phyloP scores from a whole-genome alignment of 2,797 vertebrate genomes.

The Betta splendens region DNA sequence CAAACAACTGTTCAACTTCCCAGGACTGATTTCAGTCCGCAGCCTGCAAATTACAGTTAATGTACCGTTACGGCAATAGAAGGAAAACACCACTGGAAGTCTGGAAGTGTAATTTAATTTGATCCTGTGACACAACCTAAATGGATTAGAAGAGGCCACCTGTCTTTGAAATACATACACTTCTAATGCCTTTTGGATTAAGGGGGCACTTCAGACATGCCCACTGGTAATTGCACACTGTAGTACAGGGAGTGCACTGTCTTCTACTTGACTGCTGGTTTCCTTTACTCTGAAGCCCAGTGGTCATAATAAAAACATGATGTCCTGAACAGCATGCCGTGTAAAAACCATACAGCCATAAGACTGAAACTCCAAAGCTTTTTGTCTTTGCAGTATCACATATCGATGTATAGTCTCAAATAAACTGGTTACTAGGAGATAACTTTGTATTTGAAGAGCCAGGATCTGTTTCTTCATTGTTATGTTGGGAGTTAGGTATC shows the following conservation, averaged over 20 bases:
- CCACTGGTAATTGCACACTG: slow-evolving; percentile 54
- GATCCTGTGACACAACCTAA: slow-evolving; percentile 54
- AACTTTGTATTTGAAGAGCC: slow-evolving; percentile 58
- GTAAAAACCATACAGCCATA: slow-evolving; percentile 33
- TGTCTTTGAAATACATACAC: slow-evolving; percentile 60
- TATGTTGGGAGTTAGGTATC: slow-evolving; percentile 47
- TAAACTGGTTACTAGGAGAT: slow-evolving; percentile 51
- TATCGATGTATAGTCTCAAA: slow-evolving; percentile 56
- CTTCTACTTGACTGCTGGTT: slow-evolving; percentile 40
- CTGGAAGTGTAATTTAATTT: slow-evolving; percentile 69
- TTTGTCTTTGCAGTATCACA: slow-evolving; percentile 62
- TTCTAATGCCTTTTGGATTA: slow-evolving; percentile 61
- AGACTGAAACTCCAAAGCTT: slow-evolving; percentile 48
- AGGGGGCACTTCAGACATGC: slow-evolving; percentile 61
- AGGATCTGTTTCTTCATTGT: slow-evolving; percentile 43
- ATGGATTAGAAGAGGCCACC: slow-evolving; percentile 69
- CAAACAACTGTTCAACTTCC: slow-evolving; percentile 57
- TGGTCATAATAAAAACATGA: slow-evolving; percentile 62
- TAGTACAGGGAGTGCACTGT: slow-evolving; percentile 49
- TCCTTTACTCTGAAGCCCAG: slow-evolving; percentile 46
- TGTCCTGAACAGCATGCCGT: slow-evolving; percentile 34
- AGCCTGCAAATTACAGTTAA: slow-evolving; percentile 63
- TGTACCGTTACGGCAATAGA: slow-evolving; percentile 52
- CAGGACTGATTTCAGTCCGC: slow-evolving; percentile 55
- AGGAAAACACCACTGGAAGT: slow-evolving; percentile 50